Evolutionary conservation across 2,888 invertebrate species (phyloP), one percentile per base, ranked within the genome.

Genomic region (Platynereis dumerilii): DNA sequence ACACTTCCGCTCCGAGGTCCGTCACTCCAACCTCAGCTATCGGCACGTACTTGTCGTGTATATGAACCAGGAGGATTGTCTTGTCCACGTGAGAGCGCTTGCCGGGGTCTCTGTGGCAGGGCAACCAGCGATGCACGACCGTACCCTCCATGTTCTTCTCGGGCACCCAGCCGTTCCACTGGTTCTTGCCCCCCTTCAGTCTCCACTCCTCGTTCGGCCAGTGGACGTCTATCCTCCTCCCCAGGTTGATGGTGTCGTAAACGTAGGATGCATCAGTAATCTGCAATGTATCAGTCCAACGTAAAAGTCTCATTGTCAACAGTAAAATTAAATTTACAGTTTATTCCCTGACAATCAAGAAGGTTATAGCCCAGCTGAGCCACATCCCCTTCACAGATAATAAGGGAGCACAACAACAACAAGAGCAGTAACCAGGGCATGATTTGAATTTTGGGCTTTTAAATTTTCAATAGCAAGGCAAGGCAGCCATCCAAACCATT

Each of bases 141-240:
- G 74, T 88, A 68, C 96, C 96, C 76, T 94, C 94, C 94, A 96
- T 95, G 12, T 96, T 96, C 17, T 90, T 89, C 72, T 90, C 88
- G 0, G 96, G 96, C 69, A 91, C 88, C 96, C 96, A 96, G 75
- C 91, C 90, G 72, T 90, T 90, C 97, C 96, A 97, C 74, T 89
- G 90, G 56, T 91, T 91, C 70, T 93, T 87, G 0, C 96, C 96
- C 0, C 96, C 96, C 71, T 91, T 88, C 68, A 90, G 89, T 62
- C 94, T 86, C 91, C 94, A 93, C 60, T 89, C 88, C 81, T 96
- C 95, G 74, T 91, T 91, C 0, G 97, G 97, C 97, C 97, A 98
- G 74, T 90, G 89, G n/a, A 96, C 95, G 78, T 96, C 96, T 67
- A 95, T 94, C 70, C 94, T 87, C 68, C 94, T 87, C 10, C 94